These are phyloP conservation scores for Ictalurus punctatus DNA, from an alignment of 2,113 vertebrate genomes.

Conservation along the genomic window DNA sequence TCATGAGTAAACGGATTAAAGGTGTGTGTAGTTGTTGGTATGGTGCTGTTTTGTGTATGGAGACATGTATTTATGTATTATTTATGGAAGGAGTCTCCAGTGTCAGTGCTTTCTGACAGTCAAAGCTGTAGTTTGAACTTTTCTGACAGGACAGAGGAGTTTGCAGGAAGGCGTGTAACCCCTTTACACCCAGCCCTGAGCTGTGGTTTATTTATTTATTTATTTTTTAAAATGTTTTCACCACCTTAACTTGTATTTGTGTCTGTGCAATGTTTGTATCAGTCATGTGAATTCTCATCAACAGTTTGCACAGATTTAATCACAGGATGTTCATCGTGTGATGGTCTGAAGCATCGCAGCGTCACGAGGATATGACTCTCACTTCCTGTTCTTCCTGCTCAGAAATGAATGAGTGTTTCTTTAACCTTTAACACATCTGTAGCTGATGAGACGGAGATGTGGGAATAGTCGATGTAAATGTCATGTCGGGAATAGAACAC, in stretches of 20 bases:
- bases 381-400: neutral
- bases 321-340: neutral
- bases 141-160: neutral
- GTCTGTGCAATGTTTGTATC: neutral
- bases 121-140: neutral
- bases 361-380: neutral
- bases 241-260: neutral
- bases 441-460: neutral
- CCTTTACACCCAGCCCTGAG: too few species aligned
- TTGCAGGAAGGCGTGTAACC: too few species aligned
- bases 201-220: too few species aligned
- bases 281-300: neutral
- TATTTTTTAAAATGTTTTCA: too few species aligned
- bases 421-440: neutral
- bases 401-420: neutral
- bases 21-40: neutral
- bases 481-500: neutral
- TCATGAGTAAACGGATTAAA: neutral
- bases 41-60: neutral
- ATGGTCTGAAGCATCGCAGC: neutral
- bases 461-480: neutral
- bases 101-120: neutral
- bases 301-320: neutral
- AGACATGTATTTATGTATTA: neutral
- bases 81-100: neutral